These are phyloP conservation scores for Chloropsis hardwickii DNA, from an alignment of 2,113 vertebrate genomes.

Conservation along the genomic window DNA sequence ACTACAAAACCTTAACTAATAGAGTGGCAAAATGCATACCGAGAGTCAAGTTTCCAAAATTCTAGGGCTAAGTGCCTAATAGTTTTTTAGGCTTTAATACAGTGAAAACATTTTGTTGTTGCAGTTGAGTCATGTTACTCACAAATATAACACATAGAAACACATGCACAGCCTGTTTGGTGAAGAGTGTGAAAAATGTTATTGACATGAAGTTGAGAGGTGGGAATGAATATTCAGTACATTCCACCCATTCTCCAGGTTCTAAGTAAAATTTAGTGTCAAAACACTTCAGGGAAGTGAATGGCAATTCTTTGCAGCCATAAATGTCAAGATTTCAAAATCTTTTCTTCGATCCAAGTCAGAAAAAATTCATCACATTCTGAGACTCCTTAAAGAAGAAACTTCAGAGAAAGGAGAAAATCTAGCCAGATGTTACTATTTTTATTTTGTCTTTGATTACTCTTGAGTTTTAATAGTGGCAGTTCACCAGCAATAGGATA, in stretches of 20 bases:
- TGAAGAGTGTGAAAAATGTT: not conserved
- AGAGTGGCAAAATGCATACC: not conserved
- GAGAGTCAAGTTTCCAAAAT: not conserved
- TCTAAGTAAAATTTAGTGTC: not conserved
- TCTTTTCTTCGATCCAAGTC: not conserved
- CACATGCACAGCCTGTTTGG: not conserved
- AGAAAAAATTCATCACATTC: not conserved
- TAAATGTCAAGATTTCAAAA: constrained; percentile 1
- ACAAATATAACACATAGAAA: not conserved
- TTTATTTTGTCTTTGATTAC: not conserved
- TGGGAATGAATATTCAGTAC: not conserved
- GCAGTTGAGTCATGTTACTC: not conserved
- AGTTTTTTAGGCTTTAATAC: not conserved
- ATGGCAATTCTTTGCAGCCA: not conserved
- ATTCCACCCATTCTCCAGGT: not conserved
- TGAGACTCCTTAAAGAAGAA: not conserved
- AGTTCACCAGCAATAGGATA: not conserved
- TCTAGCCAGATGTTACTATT: not conserved
- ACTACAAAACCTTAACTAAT: not conserved
- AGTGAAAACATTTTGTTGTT: not conserved
- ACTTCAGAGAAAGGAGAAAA: not conserved
- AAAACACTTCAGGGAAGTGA: not conserved
- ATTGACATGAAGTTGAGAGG: not conserved
- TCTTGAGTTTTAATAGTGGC: not conserved
- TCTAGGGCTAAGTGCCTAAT: not conserved